Percentiles rank a stretch among this genome's conserved stretches.
phyloP scores from a whole-genome alignment of 2,113 vertebrate species.

The Vidua macroura region DNA sequence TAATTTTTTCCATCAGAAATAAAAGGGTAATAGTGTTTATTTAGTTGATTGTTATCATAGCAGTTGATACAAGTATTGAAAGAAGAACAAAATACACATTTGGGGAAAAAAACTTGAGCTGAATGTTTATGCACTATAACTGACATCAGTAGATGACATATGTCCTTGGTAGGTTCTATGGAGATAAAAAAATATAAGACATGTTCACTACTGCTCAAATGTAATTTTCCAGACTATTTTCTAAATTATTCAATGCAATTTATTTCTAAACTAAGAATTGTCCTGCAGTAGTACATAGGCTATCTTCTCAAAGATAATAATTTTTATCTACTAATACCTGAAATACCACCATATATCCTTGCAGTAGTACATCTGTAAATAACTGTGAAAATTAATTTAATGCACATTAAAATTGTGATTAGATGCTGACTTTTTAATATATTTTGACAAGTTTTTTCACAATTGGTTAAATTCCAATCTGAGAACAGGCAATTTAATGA shows the following conservation, averaged over 20 bases:
- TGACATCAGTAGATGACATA: rapidly evolving
- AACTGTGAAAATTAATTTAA: background rate
- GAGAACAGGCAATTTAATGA: background rate
- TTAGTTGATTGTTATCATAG: background rate
- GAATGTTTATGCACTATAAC: background rate
- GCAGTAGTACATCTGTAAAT: background rate
- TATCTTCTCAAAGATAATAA: background rate
- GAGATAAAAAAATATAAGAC: background rate
- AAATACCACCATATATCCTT: background rate
- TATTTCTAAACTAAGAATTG: background rate
- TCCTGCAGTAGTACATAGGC: background rate
- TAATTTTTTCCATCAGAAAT: background rate
- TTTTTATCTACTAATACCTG: background rate
- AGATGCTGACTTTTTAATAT: background rate
- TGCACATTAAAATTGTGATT: background rate
- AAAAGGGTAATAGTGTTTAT: background rate
- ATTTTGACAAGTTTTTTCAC: background rate
- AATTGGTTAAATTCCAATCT: background rate
- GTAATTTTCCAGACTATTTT: background rate
- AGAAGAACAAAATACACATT: background rate
- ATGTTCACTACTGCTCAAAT: background rate
- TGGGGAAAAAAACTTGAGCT: background rate
- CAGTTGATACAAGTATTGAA: background rate
- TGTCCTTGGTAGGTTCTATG: background rate
- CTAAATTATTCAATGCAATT: background rate